Conservation (phyloP, 2,888 invertebrate genomes). For the Agrypnus murinus region DNA sequence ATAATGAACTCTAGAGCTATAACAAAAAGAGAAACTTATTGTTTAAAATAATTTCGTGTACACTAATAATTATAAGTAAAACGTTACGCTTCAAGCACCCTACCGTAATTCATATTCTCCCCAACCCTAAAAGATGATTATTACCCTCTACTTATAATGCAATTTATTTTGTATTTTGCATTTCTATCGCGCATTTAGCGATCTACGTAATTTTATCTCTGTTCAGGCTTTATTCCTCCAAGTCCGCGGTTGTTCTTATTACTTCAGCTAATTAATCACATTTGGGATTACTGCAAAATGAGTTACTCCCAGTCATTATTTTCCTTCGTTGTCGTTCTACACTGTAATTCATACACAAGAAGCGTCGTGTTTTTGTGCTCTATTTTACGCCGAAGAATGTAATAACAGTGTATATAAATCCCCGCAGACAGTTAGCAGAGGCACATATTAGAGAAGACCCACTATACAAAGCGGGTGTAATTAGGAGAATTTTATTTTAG, state of each 20-base stretch:
- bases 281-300: slow-evolving; percentile 56
- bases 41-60: neutral
- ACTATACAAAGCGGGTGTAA: slow-evolving; percentile 38
- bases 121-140: slow-evolving; percentile 14
- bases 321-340: slow-evolving; percentile 48
- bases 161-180: slow-evolving; percentile 21
- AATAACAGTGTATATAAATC: slow-evolving; percentile 43
- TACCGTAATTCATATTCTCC: slow-evolving; percentile 25
- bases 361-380: slow-evolving; percentile 26
- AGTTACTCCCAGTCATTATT: slow-evolving; percentile 55
- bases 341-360: slow-evolving; percentile 31
- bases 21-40: neutral
- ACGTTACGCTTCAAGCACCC: neutral
- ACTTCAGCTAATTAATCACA: slow-evolving; percentile 49
- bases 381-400: slow-evolving; percentile 39
- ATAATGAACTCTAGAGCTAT: neutral
- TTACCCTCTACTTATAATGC: slow-evolving; percentile 35
- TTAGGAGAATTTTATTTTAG: slow-evolving; percentile 45
- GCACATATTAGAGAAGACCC: slow-evolving; percentile 42
- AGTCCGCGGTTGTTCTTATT: slow-evolving; percentile 43
- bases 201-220: slow-evolving; percentile 35
- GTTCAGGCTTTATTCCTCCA: slow-evolving; percentile 19
- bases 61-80: neutral
- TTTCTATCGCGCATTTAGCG: slow-evolving; percentile 18
- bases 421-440: slow-evolving; percentile 41